Conservation (phyloP, 2,797 vertebrate genomes). For the Phylloscopus collybita region DNA sequence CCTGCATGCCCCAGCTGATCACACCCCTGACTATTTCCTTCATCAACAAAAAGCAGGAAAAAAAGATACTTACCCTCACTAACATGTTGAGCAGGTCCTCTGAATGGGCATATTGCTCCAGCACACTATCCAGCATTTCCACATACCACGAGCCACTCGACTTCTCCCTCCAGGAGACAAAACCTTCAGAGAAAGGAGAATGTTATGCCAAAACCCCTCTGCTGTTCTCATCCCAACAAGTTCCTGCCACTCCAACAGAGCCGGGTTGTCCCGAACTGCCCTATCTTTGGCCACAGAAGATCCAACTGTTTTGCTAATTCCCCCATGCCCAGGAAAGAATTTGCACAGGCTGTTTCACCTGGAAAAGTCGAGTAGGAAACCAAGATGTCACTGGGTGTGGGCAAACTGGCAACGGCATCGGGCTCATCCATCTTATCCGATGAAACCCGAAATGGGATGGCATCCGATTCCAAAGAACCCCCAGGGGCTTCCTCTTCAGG, state of each 20-base stretch:
- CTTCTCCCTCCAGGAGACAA: slow-evolving; percentile 90
- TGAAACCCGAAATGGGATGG: slow-evolving; percentile 73
- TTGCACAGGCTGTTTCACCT: slow-evolving; percentile 69
- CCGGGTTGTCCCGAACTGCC: fast-evolving
- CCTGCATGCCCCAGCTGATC: neutral
- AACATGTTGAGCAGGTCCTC: slow-evolving; percentile 87
- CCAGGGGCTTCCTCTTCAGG: neutral
- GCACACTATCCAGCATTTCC: slow-evolving; percentile 82
- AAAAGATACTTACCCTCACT: slow-evolving; percentile 78
- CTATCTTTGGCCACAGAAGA: fast-evolving
- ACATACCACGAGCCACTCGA: slow-evolving; percentile 89
- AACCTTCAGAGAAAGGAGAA: slow-evolving; percentile 77
- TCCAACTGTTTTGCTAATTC: fast-evolving
- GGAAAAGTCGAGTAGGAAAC: slow-evolving; percentile 97
- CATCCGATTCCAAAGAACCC: slow-evolving; percentile 79
- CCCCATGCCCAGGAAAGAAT: neutral
- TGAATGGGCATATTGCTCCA: slow-evolving; percentile 75
- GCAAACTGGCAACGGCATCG: slow-evolving; percentile 84
- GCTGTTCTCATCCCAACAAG: fast-evolving
- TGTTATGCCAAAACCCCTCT: neutral
- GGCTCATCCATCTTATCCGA: slow-evolving; percentile 76
- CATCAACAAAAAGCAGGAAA: neutral
- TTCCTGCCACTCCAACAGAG: fast-evolving
- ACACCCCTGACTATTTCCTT: neutral
- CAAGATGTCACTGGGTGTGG: slow-evolving; percentile 91